Conservation (phyloP, 35 echinoderm and acorn worm genomes). For the Lytechinus pictus region DNA sequence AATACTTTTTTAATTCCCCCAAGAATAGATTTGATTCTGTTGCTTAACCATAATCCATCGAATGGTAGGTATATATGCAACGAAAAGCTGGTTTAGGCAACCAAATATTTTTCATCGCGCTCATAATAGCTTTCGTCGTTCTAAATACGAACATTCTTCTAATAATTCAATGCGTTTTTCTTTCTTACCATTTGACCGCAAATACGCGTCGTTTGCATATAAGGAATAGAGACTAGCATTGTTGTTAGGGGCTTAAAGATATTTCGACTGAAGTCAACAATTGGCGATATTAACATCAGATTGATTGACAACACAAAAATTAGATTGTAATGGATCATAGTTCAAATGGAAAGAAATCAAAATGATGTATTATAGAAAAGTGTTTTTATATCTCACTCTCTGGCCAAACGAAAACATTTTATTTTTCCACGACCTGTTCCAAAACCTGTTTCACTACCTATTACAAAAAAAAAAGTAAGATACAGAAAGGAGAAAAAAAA, state of each 20-base stretch:
- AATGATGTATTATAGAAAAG: no score
- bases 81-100: conserved; percentile 4
- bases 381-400: no score
- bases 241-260: background rate
- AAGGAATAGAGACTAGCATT: background rate
- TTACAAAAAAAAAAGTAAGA: no score
- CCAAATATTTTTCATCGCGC: background rate
- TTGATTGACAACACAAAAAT: background rate
- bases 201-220: background rate
- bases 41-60: background rate
- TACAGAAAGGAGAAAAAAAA: no score
- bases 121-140: background rate
- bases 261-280: background rate
- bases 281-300: background rate
- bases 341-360: no score
- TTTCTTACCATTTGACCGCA: background rate
- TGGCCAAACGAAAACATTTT: no score
- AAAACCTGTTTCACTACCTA: no score
- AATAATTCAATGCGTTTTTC: background rate
- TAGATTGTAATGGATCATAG: no score
- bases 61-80: background rate
- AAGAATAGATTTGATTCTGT: background rate
- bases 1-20: background rate
- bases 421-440: no score
- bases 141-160: background rate